Conservation (phyloP, 2,113 vertebrate genomes). For the Petrocephalus zakoni region DNA sequence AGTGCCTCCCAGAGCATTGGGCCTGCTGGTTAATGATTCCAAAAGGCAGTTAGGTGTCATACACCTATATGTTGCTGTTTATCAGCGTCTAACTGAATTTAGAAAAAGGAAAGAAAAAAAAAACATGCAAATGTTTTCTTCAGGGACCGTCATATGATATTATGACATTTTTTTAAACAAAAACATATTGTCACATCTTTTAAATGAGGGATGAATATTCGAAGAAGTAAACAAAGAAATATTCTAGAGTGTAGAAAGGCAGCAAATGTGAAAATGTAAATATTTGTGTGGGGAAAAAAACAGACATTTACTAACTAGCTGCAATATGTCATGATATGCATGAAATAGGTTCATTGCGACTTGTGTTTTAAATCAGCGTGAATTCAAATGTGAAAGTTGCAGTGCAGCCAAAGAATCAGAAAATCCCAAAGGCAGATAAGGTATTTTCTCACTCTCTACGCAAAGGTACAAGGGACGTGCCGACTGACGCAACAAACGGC, state of each 20-base stretch:
- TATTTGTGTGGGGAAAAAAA: neutral
- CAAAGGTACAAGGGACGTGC: neutral
- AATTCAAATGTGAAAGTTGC: neutral
- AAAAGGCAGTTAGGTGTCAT: neutral
- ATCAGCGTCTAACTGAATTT: neutral
- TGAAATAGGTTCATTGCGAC: neutral
- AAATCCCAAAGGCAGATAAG: neutral
- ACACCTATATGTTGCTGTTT: neutral
- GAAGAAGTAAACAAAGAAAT: neutral
- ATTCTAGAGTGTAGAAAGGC: neutral
- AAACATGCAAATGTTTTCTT: neutral
- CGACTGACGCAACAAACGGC: neutral
- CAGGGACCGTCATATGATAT: neutral
- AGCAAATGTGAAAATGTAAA: neutral
- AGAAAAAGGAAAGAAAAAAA: neutral
- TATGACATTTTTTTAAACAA: neutral
- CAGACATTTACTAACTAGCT: neutral
- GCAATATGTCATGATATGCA: neutral
- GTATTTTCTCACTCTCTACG: neutral
- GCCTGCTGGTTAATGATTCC: neutral
- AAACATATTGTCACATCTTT: neutral
- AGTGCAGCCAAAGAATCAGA: neutral
- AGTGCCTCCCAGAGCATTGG: neutral
- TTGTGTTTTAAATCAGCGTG: neutral
- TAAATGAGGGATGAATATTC: neutral